Evolutionary conservation across 2,797 vertebrate genomes (phyloP), one percentile per base, ranked within the genome.

Genomic region (Cygnus olor): DNA sequence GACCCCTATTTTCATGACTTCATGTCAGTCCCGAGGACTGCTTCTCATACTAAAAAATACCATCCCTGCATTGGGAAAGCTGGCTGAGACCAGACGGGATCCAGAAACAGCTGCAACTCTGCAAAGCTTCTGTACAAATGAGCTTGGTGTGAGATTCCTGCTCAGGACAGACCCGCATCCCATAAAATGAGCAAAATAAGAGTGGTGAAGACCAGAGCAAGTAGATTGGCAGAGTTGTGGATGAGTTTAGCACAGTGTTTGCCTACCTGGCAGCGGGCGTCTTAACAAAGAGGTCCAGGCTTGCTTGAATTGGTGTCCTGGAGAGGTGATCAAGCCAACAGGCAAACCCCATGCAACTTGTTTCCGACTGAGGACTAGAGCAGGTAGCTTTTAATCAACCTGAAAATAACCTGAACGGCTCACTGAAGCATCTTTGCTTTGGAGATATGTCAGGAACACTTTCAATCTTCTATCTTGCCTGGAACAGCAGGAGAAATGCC

Each of bases 381-480:
- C 86, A 96, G 85, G 90, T 72, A 94, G 92, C 58, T 91, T 97
- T 96, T 97, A 97, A 97, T 97, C 97, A 97, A 96, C 91, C 88
- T 96, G 97, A 94, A 97, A 97, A 97, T 95, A 96, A 97, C 90
- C 86, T 90, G 80, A 97, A 86, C 38, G 10, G 38, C 85, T 88
- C 77, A 81, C 93, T 95, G 80, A 95, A 95, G 91, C 78, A 90
- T 95, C 93, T 80, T 96, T 53, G 42, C 91, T 97, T 97, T 90
- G 81, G 96, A 96, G 95, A 80, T 90, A 90, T 73, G 96, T 98
- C 98, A 97, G 96, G 94, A 97, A 85, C 86, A 93, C 95, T 98
- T 97, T 98, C 98, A 98, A 97, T 98, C 97, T 98, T 97, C 97
- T 97, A 94, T 97, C 97, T 97, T 96, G 91, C 80, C 25, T 63